Evolutionary conservation across 1,140 invertebrate species (phyloP).

Genomic region (Saccostrea cuccullata): DNA sequence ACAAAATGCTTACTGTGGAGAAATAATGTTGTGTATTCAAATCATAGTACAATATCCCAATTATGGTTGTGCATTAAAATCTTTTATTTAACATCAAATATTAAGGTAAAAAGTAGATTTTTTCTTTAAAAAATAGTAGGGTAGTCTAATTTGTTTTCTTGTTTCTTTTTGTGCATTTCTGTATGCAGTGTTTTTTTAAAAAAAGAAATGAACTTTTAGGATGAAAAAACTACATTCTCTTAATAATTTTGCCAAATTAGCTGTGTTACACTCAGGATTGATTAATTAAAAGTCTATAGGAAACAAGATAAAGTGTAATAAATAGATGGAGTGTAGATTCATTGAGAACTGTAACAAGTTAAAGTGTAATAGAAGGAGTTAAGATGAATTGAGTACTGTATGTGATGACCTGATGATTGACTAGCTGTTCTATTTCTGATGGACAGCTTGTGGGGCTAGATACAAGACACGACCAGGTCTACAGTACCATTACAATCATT

Average conservation of each 20-base stretch:
- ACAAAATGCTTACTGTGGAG: constrained; percentile 1
- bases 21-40: not conserved
- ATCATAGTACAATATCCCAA: not conserved
- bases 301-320: not conserved
- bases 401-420: not conserved
- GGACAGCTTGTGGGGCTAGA: constrained; percentile 94
- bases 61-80: not conserved
- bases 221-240: not conserved
- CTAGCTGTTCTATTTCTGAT: constrained; percentile 43
- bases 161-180: not conserved
- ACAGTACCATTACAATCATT: constrained; percentile 97
- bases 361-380: too few species aligned
- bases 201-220: not conserved
- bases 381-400: not conserved
- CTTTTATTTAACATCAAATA: not conserved
- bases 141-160: not conserved
- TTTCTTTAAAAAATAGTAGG: not conserved
- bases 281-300: not conserved
- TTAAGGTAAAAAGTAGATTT: too few species aligned
- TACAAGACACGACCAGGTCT: constrained; percentile 98
- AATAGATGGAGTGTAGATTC: not conserved
- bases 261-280: not conserved
- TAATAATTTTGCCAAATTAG: not conserved
- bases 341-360: not conserved
- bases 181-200: not conserved